A percentile compares a stretch with the other conserved stretches of the same genome.
phyloP scores from a whole-genome alignment of 2,888 invertebrate species.

The Ellobium chinense region DNA sequence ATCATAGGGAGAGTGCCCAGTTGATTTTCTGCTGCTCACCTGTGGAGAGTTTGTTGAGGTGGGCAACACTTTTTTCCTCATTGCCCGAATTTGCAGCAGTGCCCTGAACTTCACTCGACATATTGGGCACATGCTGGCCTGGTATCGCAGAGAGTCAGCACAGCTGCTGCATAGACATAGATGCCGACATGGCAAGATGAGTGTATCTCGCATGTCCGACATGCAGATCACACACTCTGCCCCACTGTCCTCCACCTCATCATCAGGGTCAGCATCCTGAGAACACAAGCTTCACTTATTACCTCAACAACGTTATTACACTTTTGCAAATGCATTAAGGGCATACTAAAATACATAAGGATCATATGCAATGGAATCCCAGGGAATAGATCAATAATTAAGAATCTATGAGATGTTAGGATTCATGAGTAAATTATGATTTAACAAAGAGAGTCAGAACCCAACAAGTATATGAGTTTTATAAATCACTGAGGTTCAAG shows the following conservation, averaged over 20 bases:
- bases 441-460: too few species aligned
- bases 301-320: too few species aligned
- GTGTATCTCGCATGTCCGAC: conserved; percentile 97
- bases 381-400: too few species aligned
- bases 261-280: conserved; percentile 67
- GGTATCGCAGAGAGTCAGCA: conserved; percentile 95
- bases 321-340: not conserved
- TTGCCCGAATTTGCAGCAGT: conserved; percentile 94
- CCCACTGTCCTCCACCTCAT: conserved; percentile 82
- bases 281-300: too few species aligned
- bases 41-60: conserved; percentile 39
- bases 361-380: too few species aligned
- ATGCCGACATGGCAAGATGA: conserved; percentile 97
- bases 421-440: too few species aligned
- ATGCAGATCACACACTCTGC: conserved; percentile 99
- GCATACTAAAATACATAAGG: too few species aligned
- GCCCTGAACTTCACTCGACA: conserved; percentile 99
- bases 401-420: too few species aligned
- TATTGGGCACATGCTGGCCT: conserved; percentile 98
- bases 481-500: too few species aligned
- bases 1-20: too few species aligned
- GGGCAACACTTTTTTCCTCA: conserved; percentile 84
- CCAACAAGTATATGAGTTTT: too few species aligned
- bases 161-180: conserved; percentile 98
- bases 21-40: too few species aligned